phyloP scores from a whole-genome alignment of 2,113 vertebrate species.

The Butorides virescens region DNA sequence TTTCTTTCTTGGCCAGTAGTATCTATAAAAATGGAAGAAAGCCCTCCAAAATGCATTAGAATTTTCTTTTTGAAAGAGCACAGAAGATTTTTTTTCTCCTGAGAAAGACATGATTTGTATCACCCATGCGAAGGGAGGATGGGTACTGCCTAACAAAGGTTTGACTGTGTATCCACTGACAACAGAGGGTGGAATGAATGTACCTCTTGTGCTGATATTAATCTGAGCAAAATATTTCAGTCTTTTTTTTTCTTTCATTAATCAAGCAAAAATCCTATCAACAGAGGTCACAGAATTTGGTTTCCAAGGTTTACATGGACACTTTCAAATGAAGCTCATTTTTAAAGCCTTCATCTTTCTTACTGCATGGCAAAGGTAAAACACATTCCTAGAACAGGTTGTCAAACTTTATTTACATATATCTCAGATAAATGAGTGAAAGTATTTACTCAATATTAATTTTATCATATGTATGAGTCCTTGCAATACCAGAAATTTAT shows the following conservation, averaged over 20 bases:
- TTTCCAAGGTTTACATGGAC: conserved; percentile 2
- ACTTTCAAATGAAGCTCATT: background rate
- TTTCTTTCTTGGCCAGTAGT: background rate
- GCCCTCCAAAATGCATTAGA: background rate
- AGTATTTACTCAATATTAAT: background rate
- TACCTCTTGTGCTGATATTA: conserved; percentile 40
- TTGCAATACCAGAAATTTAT: background rate
- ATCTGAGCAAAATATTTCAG: conserved; percentile 16
- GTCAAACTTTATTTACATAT: background rate
- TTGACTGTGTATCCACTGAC: conserved; percentile 40
- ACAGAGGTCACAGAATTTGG: background rate
- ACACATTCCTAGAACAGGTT: background rate
- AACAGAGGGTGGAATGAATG: conserved; percentile 41
- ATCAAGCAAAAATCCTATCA: background rate
- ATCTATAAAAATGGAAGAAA: background rate
- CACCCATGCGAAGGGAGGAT: background rate
- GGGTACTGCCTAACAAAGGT: conserved; percentile 33
- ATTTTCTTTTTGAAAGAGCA: background rate
- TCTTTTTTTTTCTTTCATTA: background rate
- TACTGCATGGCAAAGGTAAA: background rate
- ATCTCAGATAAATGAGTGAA: background rate
- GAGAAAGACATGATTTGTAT: conserved; percentile 18
- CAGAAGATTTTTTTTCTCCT: background rate
- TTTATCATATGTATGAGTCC: background rate
- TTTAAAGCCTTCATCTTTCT: background rate